Evolutionary conservation across 2,113 vertebrate genomes (phyloP).

Genomic region (Daubentonia madagascariensis): DNA sequence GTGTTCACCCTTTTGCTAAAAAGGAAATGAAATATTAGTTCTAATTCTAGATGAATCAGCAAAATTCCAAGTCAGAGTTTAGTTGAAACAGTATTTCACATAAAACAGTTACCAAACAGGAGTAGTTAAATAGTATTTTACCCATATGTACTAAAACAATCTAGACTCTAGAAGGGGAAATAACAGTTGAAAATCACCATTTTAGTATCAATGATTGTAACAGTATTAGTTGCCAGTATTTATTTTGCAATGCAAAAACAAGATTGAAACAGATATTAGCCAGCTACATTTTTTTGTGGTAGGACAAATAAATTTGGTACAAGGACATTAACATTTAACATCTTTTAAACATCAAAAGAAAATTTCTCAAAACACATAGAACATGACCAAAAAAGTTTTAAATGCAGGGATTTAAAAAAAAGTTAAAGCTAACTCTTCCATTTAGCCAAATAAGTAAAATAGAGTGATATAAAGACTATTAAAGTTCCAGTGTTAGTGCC

Average conservation of each 20-base stretch:
- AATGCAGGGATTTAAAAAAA: constrained; percentile 28
- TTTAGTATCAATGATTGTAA: neutral
- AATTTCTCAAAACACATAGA: neutral
- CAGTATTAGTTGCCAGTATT: neutral
- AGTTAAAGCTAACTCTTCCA: neutral
- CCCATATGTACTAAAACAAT: neutral
- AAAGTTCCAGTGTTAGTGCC: neutral
- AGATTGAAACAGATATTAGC: constrained; percentile 11
- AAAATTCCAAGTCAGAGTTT: constrained; percentile 9
- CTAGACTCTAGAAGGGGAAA: neutral
- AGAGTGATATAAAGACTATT: neutral
- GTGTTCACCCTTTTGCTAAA: neutral
- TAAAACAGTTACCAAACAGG: neutral
- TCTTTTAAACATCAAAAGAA: constrained; percentile 14
- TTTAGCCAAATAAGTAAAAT: constrained; percentile 30
- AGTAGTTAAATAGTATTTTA: neutral
- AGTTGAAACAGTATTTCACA: constrained; percentile 1
- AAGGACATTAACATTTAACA: neutral
- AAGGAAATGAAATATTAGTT: neutral
- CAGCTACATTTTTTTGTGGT: neutral
- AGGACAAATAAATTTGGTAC: neutral
- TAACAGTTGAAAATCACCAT: neutral
- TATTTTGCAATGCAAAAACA: neutral
- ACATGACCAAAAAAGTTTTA: neutral
- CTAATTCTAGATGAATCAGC: neutral